Percentiles rank a stretch among this genome's conserved stretches.
Conservation (phyloP, 1,140 invertebrate species). For the Drosophila rufa region DNA sequence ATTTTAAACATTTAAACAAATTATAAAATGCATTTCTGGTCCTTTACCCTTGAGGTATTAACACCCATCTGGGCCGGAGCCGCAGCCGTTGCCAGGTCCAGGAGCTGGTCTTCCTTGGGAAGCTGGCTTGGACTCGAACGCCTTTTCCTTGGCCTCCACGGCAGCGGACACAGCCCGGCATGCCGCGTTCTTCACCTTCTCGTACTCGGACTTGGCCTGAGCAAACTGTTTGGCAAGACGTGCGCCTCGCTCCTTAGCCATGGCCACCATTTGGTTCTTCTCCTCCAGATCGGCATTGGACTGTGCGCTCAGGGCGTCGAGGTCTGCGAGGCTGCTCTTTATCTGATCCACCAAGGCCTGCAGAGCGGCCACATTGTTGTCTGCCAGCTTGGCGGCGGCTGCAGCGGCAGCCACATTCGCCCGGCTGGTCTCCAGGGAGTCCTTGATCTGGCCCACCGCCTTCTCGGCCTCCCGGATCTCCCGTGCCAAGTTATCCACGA, state of each 20-base stretch:
- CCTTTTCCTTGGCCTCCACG: constrained; percentile 85
- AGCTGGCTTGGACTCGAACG: background rate
- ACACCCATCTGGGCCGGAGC: too few relatives aligned
- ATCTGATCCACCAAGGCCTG: constrained; percentile 84
- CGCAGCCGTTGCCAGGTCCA: too few relatives aligned
- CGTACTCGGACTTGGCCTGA: constrained; percentile 86
- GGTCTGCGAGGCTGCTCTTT: constrained; percentile 86
- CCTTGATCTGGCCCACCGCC: constrained; percentile 87
- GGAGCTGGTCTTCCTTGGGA: background rate
- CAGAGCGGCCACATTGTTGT: constrained; percentile 81
- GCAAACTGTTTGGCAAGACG: constrained; percentile 87
- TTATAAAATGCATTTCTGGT: too few relatives aligned
- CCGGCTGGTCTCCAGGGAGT: constrained; percentile 86
- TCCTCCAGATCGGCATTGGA: constrained; percentile 86
- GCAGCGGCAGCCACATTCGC: constrained; percentile 86
- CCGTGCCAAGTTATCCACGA: constrained; percentile 86
- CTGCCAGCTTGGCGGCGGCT: constrained; percentile 86
- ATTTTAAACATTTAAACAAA: background rate
- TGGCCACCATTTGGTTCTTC: constrained; percentile 87
- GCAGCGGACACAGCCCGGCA: constrained; percentile 87
- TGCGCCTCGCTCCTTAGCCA: constrained; percentile 87
- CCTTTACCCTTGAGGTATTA: too few relatives aligned
- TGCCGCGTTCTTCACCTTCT: constrained; percentile 87
- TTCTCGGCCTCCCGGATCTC: constrained; percentile 87
- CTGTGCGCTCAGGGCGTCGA: constrained; percentile 86